Evolutionary conservation across 2,113 vertebrate species (phyloP).

Genomic region (Mystacornis crossleyi): DNA sequence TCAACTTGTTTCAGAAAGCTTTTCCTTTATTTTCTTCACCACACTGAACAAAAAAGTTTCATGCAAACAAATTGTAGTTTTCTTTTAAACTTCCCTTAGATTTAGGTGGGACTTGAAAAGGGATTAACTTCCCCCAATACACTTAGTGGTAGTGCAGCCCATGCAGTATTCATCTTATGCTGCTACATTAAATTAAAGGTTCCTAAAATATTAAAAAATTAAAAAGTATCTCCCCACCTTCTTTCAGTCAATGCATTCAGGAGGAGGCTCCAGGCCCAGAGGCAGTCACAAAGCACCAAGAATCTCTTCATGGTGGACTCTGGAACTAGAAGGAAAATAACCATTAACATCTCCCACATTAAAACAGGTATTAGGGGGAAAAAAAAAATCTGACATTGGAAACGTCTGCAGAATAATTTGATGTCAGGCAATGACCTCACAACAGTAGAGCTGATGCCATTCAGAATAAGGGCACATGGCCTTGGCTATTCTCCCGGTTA

Average conservation of each 20-base stretch:
- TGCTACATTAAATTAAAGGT: constrained; percentile 32
- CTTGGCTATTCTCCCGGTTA: constrained; percentile 12
- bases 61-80: constrained; percentile 33
- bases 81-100: constrained; percentile 51
- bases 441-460: neutral
- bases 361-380: neutral
- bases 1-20: neutral
- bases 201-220: constrained; percentile 14
- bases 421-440: constrained; percentile 65
- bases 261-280: constrained; percentile 88
- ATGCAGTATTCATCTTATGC: constrained; percentile 23
- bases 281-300: constrained; percentile 78
- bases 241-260: constrained; percentile 81
- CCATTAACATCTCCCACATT: constrained; percentile 16
- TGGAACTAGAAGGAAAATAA: constrained; percentile 78
- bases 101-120: constrained; percentile 57
- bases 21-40: neutral
- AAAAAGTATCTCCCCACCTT: constrained; percentile 83
- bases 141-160: constrained; percentile 55
- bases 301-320: constrained; percentile 85
- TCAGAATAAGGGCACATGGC: neutral
- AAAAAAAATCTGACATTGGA: constrained; percentile 7
- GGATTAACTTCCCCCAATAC: constrained; percentile 57
- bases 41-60: neutral
- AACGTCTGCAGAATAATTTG: constrained; percentile 39